Base-by-base conservation (phyloP, 2,113 vertebrate species). In the Ochotona curzoniae region DNA sequence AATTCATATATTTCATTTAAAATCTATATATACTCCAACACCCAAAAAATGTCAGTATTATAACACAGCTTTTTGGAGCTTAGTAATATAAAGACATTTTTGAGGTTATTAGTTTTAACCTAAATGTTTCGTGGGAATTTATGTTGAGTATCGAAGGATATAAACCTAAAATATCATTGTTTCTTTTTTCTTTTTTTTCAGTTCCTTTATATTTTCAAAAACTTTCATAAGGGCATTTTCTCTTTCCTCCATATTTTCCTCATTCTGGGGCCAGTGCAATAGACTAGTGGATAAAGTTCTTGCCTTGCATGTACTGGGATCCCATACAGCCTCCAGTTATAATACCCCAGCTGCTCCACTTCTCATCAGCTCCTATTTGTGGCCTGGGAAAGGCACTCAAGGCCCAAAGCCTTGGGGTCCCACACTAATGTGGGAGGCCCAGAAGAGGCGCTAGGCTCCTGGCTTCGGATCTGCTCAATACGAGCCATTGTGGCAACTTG, bases 1-100 rank as follows among this genome's bases (percentile, higher is more conserved):
- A 79, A 93, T 82, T 90, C 60, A 76, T 79, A 64, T 89, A 28
- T 86, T 76, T 44, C 32, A 74, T 26, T 73, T 78, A 47, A 74
- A 71, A 70, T 49, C 1, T 70, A 12, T 74, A 10, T 20, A 9
- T 26, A 54, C 21, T 35, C 14, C 30, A 83, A 47, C 11, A 73
- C 20, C 17, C 30, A 76, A 47, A 5, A 18, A 67, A 17, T 71
- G 38, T 4, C 79, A 2, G 35, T 78, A 71, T 23, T 60, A 63
- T 17, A 76, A 5, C 21, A 51, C 2, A 76, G 6, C 12, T 67
- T 7, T 74, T 69, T 66, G 57, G 20, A 54, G 88, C 23, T 81
- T 63, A 81, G 30, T 26, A 61, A 35, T 81, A 89, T 71, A 1
- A 86, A 78, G 3, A 25, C 69, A 49, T 74, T 14, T 44, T 20